Base-by-base conservation (phyloP, 2,113 vertebrate species). In the Pavo muticus region DNA sequence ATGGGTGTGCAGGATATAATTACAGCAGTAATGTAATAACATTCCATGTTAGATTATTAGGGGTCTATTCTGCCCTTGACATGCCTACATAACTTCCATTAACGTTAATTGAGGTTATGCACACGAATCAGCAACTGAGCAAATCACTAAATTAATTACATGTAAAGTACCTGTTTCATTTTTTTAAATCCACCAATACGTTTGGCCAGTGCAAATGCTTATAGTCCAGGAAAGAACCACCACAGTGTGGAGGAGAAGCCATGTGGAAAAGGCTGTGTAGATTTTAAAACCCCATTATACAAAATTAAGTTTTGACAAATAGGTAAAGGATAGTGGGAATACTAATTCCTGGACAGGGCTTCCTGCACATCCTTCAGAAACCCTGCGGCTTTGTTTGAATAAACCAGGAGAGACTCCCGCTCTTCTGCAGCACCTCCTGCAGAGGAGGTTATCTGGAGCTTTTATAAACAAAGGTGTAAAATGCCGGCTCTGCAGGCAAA, bases 61-160 rank as follows among this genome's bases (percentile, higher is more conserved):
- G 91, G 93, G 82, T 95, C 91, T 90, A 84, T 91, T 97, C 91
- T 93, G 87, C 80, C 91, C 85, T 95, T 93, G 91, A 94, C 96
- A 93, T 85, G 96, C 92, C 94, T 84, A 93, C 94, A 93, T 85
- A 93, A 80, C 89, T 94, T 85, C 87, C 93, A 95, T 96, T 97
- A 96, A 96, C 94, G 77, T 93, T 96, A 96, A 96, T 89, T 95
- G 94, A 95, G 96, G 95, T 96, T 94, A 91, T 59, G 90, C 85
- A 93, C 10, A 57, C 92, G 95, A 93, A 89, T 93, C 95, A 87
- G 83, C 93, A 91, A 91, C 93, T 81, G 89, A 96, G 75, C 94
- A 96, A 96, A 95, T 93, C 77, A 81, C 90, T 95, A 95, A 97
- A 97, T 94, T 97, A 96, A 97, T 97, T 97, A 95, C 93, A 95